These are phyloP conservation scores for Trematocara stigmaticum DNA, from an alignment of 2,113 vertebrate species.

Conservation along the genomic window DNA sequence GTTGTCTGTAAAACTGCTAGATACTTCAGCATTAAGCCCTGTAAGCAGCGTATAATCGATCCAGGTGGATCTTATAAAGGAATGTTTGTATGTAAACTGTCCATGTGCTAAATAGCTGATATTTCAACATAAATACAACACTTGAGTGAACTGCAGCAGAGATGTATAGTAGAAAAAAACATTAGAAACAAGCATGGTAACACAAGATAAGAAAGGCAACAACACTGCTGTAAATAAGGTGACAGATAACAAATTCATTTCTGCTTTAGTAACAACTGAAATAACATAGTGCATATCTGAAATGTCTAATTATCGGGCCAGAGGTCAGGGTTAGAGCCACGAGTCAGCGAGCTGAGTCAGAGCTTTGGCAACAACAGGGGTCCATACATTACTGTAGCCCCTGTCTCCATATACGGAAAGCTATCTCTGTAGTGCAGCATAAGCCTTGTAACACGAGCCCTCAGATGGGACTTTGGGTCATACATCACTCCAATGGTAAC, in stretches of 20 bases:
- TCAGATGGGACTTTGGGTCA: constrained; percentile 67
- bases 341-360: constrained; percentile 66
- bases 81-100: neutral
- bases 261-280: constrained; percentile 20
- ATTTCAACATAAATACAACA: neutral
- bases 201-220: neutral
- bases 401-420: constrained; percentile 65
- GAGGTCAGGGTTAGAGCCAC: constrained; percentile 59
- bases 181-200: neutral
- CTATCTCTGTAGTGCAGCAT: constrained; percentile 60
- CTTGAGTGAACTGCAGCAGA: neutral
- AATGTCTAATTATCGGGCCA: constrained; percentile 50
- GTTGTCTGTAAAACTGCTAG: neutral
- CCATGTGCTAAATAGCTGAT: neutral
- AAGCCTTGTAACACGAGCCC: constrained; percentile 70
- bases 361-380: constrained; percentile 59
- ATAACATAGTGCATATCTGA: constrained; percentile 35
- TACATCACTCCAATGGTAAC: constrained; percentile 66
- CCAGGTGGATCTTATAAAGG: neutral
- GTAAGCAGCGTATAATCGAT: neutral
- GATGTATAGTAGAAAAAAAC: neutral
- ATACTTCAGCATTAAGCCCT: neutral
- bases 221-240: constrained; percentile 27
- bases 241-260: constrained; percentile 31
- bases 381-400: constrained; percentile 66